Base-by-base conservation (phyloP, 2,888 invertebrate species). In the Rhingia campestris region DNA sequence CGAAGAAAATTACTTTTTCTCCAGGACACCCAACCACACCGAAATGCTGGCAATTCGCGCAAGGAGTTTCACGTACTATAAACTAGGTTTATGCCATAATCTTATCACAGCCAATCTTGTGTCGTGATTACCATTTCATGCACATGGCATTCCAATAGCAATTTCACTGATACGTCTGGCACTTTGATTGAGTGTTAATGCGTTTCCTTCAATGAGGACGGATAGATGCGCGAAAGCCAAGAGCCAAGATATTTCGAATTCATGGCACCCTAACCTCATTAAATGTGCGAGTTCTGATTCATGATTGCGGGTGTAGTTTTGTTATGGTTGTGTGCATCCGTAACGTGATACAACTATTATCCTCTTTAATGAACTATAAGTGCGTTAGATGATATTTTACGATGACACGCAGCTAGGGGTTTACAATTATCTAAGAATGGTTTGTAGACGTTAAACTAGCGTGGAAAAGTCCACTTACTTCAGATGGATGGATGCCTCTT, bases 41-140 rank as follows among this genome's bases (percentile, higher is more conserved):
- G 2, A 4, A 37, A 10, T 6, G 45, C 10, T 35, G 41, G 12
- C 33, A 61, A 81, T 70, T 35, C 66, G 66, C 81, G 76, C 33
- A 53, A 75, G 22, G 75, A 66, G 49, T 81, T 22, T 45, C 56
- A 51, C 14, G 51, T 79, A 53, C 73, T 79, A 79, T 79, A 82
- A 82, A 82, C 79, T 82, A 82, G 82, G 82, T 82, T 82, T 79
- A 82, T 73, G 82, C 73, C 82, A 79, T 79, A 82, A 82, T 82
- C 82, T 79, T 79, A 79, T 82, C 81, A 73, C 22, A 67, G 67
- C 61, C 72, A 82, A 82, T 82, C 79, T 73, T 39, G 47, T 79
- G 79, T 39, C 77, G 67, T 82, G 82, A 82, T 79, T 82, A 79
- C 67, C 73, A 82, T 79, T 82, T 69, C 39, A 41, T 73, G 79